Evolutionary conservation across 2,797 vertebrate genomes (phyloP).

Genomic region (Phoxinus dragarum): DNA sequence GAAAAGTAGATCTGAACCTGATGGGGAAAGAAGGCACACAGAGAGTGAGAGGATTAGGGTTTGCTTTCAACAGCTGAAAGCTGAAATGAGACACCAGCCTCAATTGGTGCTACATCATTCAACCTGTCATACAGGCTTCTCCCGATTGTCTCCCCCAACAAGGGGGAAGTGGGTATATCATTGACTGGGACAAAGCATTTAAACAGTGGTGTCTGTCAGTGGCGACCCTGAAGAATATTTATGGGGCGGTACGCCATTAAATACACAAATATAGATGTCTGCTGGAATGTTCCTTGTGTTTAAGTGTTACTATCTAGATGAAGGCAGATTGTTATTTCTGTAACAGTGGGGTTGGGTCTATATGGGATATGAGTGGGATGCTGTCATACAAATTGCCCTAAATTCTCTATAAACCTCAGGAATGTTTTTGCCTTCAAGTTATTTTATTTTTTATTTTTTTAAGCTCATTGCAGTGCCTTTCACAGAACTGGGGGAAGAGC

Average conservation of each 20-base stretch:
- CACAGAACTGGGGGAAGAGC: background rate
- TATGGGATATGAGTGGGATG: background rate
- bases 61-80: slow-evolving; percentile 51
- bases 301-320: slow-evolving; percentile 31
- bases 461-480: slow-evolving; percentile 11
- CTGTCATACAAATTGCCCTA: slow-evolving; percentile 40
- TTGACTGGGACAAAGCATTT: slow-evolving; percentile 48
- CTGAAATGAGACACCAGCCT: slow-evolving; percentile 46
- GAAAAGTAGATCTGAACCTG: slow-evolving; percentile 98
- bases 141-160: slow-evolving; percentile 45
- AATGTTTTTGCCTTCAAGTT: slow-evolving; percentile 15
- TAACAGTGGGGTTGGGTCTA: slow-evolving; percentile 24
- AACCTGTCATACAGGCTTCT: slow-evolving; percentile 43
- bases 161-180: slow-evolving; percentile 41
- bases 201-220: slow-evolving; percentile 42
- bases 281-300: slow-evolving; percentile 34
- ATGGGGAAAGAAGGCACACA: slow-evolving; percentile 9
- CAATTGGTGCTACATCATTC: slow-evolving; percentile 44
- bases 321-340: slow-evolving; percentile 36
- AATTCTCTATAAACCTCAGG: slow-evolving; percentile 21
- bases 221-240: slow-evolving; percentile 51
- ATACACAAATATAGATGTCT: slow-evolving; percentile 37
- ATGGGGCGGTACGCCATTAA: slow-evolving; percentile 23
- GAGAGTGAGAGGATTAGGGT: slow-evolving; percentile 37
- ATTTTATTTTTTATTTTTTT: background rate